phyloP scores from a whole-genome alignment of 2,113 vertebrate genomes.

The Ardeotis arabs region DNA sequence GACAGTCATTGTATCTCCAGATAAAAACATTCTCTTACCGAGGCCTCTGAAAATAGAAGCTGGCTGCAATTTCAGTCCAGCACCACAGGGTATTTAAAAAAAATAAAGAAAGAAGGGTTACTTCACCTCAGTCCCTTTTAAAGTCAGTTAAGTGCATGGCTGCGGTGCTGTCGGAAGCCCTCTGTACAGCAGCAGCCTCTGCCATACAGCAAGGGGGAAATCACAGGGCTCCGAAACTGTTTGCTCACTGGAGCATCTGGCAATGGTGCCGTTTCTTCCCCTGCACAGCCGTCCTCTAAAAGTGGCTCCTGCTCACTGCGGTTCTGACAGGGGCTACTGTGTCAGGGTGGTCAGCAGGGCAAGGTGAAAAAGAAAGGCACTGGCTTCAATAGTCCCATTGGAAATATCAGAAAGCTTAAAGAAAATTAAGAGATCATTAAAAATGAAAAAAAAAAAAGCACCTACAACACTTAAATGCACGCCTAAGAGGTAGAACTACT shows the following conservation, averaged over 20 bases:
- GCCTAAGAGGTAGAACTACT: background rate
- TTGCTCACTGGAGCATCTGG: constrained; percentile 28
- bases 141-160: constrained; percentile 60
- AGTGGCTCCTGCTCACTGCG: background rate
- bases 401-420: background rate
- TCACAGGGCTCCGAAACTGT: background rate
- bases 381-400: background rate
- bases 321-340: background rate
- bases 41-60: constrained; percentile 76
- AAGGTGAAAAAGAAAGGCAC: background rate
- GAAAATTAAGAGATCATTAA: background rate
- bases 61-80: constrained; percentile 69
- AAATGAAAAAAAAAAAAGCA: background rate
- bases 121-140: constrained; percentile 73
- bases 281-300: background rate
- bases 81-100: constrained; percentile 73
- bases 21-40: constrained; percentile 82
- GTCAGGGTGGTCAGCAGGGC: constrained; percentile 45
- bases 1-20: constrained; percentile 81
- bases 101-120: constrained; percentile 53
- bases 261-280: background rate
- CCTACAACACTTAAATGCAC: background rate
- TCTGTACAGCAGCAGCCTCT: constrained; percentile 28
- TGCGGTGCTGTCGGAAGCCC: constrained; percentile 47
- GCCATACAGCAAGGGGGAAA: background rate